These are phyloP conservation scores for Psammodynastes pulverulentus DNA, from an alignment of 2,113 vertebrate species.

Conservation along the genomic window DNA sequence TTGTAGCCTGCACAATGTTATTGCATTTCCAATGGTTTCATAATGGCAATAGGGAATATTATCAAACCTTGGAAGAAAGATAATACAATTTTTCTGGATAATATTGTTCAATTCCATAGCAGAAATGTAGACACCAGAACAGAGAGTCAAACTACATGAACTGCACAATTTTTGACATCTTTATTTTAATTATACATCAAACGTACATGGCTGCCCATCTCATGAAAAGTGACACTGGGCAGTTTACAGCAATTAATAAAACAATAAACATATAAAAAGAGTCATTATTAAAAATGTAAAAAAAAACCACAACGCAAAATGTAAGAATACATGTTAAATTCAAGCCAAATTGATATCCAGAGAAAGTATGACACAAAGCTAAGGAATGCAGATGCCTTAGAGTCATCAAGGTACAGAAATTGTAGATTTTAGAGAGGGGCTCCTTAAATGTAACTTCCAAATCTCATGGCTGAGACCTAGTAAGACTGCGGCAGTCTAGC, in stretches of 20 bases:
- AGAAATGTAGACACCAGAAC: background rate
- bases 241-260: background rate
- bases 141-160: background rate
- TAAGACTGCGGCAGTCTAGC: background rate
- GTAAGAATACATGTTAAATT: background rate
- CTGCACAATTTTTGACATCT: background rate
- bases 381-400: background rate
- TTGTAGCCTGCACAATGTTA: background rate
- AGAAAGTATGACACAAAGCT: background rate
- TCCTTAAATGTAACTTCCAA: background rate
- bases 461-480: background rate
- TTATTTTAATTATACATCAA: background rate
- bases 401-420: background rate
- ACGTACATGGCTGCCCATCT: background rate
- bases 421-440: background rate
- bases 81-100: background rate
- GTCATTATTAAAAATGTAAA: background rate
- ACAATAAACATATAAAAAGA: background rate
- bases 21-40: rapidly evolving
- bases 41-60: background rate
- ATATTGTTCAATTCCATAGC: background rate
- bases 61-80: background rate
- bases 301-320: background rate
- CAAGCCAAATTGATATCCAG: background rate
- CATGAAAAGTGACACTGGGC: background rate